These are phyloP conservation scores for Melipona bicolor DNA, from an alignment of 2,888 invertebrate species.

Conservation along the genomic window DNA sequence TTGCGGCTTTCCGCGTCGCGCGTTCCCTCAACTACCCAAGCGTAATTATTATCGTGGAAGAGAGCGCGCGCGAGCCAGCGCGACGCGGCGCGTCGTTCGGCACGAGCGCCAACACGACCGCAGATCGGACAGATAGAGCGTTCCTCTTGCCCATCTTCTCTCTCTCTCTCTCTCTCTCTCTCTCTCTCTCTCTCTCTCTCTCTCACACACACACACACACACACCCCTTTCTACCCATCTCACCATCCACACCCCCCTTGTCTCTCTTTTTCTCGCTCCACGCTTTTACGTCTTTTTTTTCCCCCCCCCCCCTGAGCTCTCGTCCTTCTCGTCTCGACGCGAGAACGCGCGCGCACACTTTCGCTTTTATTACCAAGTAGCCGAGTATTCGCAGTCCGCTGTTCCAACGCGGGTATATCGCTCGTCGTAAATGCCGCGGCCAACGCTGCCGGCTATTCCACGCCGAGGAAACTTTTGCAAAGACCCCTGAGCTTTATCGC, in stretches of 20 bases:
- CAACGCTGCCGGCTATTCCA: slow-evolving; percentile 4
- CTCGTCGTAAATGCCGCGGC: slow-evolving; percentile 37
- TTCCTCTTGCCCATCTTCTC: slow-evolving; percentile 31
- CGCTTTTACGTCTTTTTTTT: slow-evolving; percentile 5
- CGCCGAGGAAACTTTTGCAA: slow-evolving; percentile 1
- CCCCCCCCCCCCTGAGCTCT: slow-evolving; percentile 6
- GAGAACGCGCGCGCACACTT: slow-evolving; percentile 46
- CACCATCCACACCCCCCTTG: slow-evolving; percentile 17
- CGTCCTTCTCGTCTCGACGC: slow-evolving; percentile 5
- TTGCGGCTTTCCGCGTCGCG: slow-evolving; percentile 52
- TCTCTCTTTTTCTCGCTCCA: slow-evolving; percentile 16
- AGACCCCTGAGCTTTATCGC: neutral
- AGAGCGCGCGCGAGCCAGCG: slow-evolving; percentile 28
- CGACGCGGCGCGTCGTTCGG: slow-evolving; percentile 38
- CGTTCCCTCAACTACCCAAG: slow-evolving; percentile 48
- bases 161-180: neutral
- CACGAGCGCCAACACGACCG: slow-evolving; percentile 63
- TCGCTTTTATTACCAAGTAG: slow-evolving; percentile 52
- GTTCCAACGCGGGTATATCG: slow-evolving; percentile 47
- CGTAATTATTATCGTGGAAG: slow-evolving; percentile 57
- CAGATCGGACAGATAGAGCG: slow-evolving; percentile 67
- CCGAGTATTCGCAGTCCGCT: slow-evolving; percentile 34
- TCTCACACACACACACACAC: too few species aligned
- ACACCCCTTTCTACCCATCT: slow-evolving; percentile 11
- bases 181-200: slow-evolving; percentile 16